Percentiles rank a stretch among this genome's conserved stretches.
These are phyloP conservation scores for Pleuronectes platessa DNA, from an alignment of 2,113 vertebrate species.

Conservation along the genomic window DNA sequence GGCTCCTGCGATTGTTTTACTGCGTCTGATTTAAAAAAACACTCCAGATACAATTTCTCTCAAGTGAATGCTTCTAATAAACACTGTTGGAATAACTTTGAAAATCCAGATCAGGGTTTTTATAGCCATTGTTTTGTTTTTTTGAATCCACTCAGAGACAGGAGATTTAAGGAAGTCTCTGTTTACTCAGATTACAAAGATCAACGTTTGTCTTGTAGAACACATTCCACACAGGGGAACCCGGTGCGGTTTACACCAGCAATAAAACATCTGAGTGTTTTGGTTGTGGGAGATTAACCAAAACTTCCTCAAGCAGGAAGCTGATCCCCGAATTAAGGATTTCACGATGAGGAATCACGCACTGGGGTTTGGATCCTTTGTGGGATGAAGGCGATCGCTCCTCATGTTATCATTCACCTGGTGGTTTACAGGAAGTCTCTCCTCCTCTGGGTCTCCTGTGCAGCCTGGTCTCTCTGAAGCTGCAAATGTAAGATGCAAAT, in stretches of 20 bases:
- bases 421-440: too few species aligned
- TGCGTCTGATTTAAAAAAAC: background rate
- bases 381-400: background rate
- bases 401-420: too few species aligned
- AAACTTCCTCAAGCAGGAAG: slow-evolving; percentile 21
- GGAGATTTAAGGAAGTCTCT: background rate
- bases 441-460: background rate
- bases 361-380: background rate
- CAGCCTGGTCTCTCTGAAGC: background rate
- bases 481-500: too few species aligned
- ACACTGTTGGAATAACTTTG: background rate
- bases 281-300: background rate
- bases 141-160: background rate
- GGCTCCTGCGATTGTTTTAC: background rate
- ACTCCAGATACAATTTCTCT: background rate
- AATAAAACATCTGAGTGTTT: background rate
- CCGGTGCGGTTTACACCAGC: background rate
- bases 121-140: background rate
- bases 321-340: slow-evolving; percentile 2
- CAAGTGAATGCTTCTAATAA: too few species aligned
- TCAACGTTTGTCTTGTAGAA: slow-evolving; percentile 1
- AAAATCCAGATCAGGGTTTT: background rate
- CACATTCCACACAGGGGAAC: background rate
- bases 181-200: slow-evolving; percentile 21
- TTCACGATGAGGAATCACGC: background rate